These are phyloP conservation scores for Caenorhabditis sulstoni DNA, from an alignment of 2,888 invertebrate genomes.

Conservation along the genomic window DNA sequence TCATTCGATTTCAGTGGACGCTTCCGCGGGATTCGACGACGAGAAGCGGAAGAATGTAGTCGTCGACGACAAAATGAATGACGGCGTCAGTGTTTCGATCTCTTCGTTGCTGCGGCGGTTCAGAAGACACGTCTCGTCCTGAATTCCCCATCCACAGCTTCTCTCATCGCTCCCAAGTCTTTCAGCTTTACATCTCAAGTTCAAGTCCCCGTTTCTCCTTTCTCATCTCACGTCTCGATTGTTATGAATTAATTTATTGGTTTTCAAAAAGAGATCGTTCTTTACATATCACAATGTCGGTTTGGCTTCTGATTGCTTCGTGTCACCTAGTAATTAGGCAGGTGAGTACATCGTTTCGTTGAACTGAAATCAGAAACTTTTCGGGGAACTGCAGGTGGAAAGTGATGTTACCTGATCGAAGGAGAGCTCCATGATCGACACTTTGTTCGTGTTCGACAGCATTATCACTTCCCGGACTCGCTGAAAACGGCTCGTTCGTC, in stretches of 20 bases:
- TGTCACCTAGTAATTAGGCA: slow-evolving; percentile 16
- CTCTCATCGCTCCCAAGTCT: too few relatives aligned
- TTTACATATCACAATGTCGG: slow-evolving; percentile 19
- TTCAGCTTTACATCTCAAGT: slow-evolving; percentile 16
- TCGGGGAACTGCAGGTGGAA: background rate
- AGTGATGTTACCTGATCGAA: slow-evolving; percentile 41
- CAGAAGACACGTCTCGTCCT: slow-evolving; percentile 11
- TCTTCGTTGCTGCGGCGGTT: slow-evolving; percentile 17
- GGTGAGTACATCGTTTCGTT: slow-evolving; percentile 56
- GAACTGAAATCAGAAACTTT: slow-evolving; percentile 44
- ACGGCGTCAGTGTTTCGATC: slow-evolving; percentile 34
- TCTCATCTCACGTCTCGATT: slow-evolving; percentile 11
- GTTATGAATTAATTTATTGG: slow-evolving; percentile 2
- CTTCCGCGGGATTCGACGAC: slow-evolving; percentile 32
- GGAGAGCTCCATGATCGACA: slow-evolving; percentile 54
- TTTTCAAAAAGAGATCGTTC: background rate
- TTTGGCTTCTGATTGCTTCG: slow-evolving; percentile 6
- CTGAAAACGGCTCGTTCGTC: slow-evolving; percentile 31
- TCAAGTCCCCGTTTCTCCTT: background rate
- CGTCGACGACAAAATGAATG: background rate
- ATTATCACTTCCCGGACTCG: slow-evolving; percentile 58
- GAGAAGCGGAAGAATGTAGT: background rate
- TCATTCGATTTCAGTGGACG: slow-evolving; percentile 16
- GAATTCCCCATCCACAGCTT: too few relatives aligned
- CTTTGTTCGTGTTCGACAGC: slow-evolving; percentile 43